A percentile compares a stretch with the other conserved stretches of the same genome.
Evolutionary conservation across 1,140 invertebrate genomes (phyloP).

Genomic region (Yoshiicerus persimilis): DNA sequence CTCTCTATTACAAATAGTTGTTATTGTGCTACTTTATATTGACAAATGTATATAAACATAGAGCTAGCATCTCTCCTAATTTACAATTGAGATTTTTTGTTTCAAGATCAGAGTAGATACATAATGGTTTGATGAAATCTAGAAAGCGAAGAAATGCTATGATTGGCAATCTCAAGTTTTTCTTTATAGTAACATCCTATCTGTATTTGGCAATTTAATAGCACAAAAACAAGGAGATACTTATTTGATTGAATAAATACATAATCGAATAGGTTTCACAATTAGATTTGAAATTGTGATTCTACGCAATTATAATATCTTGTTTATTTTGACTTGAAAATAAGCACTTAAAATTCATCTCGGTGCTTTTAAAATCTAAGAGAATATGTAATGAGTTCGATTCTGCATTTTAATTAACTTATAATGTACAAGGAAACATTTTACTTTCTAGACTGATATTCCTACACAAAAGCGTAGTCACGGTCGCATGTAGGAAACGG

Average conservation of each 20-base stretch:
- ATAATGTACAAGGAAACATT: too few relatives aligned
- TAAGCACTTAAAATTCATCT: too few relatives aligned
- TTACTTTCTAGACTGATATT: too few relatives aligned
- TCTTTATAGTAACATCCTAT: background rate
- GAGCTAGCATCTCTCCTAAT: background rate
- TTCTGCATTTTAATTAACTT: too few relatives aligned
- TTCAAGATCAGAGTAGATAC: background rate
- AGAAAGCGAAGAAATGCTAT: background rate
- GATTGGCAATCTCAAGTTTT: background rate
- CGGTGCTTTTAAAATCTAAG: too few relatives aligned
- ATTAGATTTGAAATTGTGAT: background rate
- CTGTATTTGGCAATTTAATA: background rate
- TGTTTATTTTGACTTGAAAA: too few relatives aligned
- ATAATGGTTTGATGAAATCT: background rate
- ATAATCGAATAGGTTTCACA: too few relatives aligned
- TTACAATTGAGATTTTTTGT: background rate
- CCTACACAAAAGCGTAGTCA: too few relatives aligned
- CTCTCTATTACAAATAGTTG: background rate
- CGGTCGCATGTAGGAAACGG: too few relatives aligned
- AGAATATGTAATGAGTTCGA: too few relatives aligned
- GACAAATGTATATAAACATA: background rate
- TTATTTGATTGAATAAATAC: background rate
- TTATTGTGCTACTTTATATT: background rate
- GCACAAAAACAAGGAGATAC: background rate
- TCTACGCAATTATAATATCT: too few relatives aligned